These are phyloP conservation scores for Phthorimaea operculella DNA, from an alignment of 1,140 invertebrate genomes.

Conservation along the genomic window DNA sequence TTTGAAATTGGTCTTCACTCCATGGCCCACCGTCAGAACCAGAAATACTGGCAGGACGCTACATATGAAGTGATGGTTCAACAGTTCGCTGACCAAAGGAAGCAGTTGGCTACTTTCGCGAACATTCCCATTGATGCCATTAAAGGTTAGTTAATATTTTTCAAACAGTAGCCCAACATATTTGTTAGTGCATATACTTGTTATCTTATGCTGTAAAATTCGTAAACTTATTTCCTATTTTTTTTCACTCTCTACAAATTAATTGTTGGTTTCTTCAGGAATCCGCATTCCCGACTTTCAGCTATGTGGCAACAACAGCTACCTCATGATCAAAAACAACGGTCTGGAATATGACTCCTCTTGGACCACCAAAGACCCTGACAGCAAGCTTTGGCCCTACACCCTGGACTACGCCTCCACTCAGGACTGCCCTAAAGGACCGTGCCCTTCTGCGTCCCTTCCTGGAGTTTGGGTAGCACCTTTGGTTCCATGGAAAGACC, in stretches of 20 bases:
- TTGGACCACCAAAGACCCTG: constrained; percentile 57
- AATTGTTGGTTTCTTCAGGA: constrained; percentile 31
- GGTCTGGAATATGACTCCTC: constrained; percentile 65
- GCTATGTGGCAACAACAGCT: constrained; percentile 63
- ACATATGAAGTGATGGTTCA: constrained; percentile 51
- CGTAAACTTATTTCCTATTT: too few relatives aligned
- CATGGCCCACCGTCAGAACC: constrained; percentile 64
- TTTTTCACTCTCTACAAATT: neutral
- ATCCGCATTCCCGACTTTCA: constrained; percentile 68
- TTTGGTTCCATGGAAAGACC: neutral
- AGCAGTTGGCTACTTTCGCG: constrained; percentile 67
- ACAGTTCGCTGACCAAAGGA: constrained; percentile 71
- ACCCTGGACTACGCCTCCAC: constrained; percentile 65
- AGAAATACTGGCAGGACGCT: constrained; percentile 66
- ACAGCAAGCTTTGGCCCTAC: constrained; percentile 69
- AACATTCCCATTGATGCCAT: constrained; percentile 67
- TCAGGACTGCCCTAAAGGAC: constrained; percentile 66
- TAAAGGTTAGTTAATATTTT: constrained; percentile 32
- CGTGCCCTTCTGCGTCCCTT: constrained; percentile 63
- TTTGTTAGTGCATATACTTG: too few relatives aligned
- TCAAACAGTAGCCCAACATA: too few relatives aligned
- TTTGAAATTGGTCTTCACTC: constrained; percentile 79
- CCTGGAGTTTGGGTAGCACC: constrained; percentile 53
- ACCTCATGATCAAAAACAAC: constrained; percentile 38
- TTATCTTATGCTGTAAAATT: too few relatives aligned